Evolutionary conservation across 2,888 invertebrate species (phyloP), one percentile per base, ranked within the genome.

Genomic region (Cheilosia grossa): DNA sequence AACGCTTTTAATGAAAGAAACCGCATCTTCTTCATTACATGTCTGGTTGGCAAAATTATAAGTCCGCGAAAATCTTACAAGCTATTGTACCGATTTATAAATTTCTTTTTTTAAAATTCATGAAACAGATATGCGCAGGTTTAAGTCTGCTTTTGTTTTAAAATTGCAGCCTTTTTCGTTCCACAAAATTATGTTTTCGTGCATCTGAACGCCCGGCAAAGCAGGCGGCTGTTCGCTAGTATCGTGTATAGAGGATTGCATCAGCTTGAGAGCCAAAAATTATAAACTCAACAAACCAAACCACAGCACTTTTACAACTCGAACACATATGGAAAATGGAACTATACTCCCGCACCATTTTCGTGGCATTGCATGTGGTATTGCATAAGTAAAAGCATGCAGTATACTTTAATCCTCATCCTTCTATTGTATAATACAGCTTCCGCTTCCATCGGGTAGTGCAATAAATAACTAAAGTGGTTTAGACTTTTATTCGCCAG

Each of bases 401-500:
- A 19, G 10, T 10, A 13, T 30, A 21, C 67, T 30, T 51, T 58
- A 15, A 13, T 58, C 17, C 17, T 33, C 30, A 37, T 58, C 58
- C 49, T 49, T 51, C 17, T 19, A 9, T 9, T n/a, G 27, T 51
- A 51, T 27, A 13, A 51, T 59, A 59, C 51, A 72, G 51, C 51
- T 72, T 59, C 49, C 21, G 13, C 59, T 61, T 59, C 40, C 21
- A 17, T 37, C 27, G 70, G 58, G 15, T 27, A 72, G 66, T 19
- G 42, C 47, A 69, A 67, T 77, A 77, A 77, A 77, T 77, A 59
- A 77, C 53, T 53, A 67, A 77, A 77, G 59, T 69, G 77, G 59
- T 77, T 77, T 53, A 77, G 77, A 67, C 77, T 67, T 59, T 67
- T 67, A 67, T 77, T 53, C 75, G 75, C 40, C 37, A 44, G 67